Base-by-base conservation (phyloP, 2,113 vertebrate genomes). In the Ceyx melanurus region DNA sequence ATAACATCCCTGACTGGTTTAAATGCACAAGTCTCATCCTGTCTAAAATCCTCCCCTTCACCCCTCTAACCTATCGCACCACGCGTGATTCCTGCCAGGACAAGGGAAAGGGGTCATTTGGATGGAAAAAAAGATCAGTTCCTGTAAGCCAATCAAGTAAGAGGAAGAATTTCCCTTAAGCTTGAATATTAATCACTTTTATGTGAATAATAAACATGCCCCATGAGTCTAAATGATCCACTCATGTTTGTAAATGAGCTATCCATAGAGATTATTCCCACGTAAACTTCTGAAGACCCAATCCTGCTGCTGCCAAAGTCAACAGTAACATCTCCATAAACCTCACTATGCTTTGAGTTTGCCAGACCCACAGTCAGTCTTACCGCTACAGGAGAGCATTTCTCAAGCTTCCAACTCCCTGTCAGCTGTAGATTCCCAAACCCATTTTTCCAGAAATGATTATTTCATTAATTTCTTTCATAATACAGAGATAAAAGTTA, bases 181-280 rank as follows among this genome's bases (percentile, higher is more conserved):
- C 68, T 91, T 83, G 75, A 83, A 86, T 95, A 77, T 94, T 91
- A 94, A 95, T 91, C 75, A 86, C 60, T 89, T 93, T 21, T n/a
- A 72, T 86, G 48, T 83, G 87, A 93, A 91, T 89, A 93, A 91
- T 67, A 91, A 93, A 71, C 45, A 68, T 4, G 48, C 61, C 90
- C 79, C 92, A 64, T 31, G 84, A 89, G 92, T 31, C 72, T 83
- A 29, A 92, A 75, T 28, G 75, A 92, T 93, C 87, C 56, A 89
- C 56, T 91, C 88, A 74, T 88, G 89, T 92, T 86, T 90, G 82
- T 91, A 92, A 93, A 96, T 72, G 89, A 95, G 89, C 56, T 64
- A 74, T 57, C 95, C 89, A 40, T 0, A 37, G 89, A 89, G 87
- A 95, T 77, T 89, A 86, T 67, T 92, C 68, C 72, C 60, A 89